Base-by-base conservation (phyloP, 2,113 vertebrate genomes). In the Siniperca chuatsi region DNA sequence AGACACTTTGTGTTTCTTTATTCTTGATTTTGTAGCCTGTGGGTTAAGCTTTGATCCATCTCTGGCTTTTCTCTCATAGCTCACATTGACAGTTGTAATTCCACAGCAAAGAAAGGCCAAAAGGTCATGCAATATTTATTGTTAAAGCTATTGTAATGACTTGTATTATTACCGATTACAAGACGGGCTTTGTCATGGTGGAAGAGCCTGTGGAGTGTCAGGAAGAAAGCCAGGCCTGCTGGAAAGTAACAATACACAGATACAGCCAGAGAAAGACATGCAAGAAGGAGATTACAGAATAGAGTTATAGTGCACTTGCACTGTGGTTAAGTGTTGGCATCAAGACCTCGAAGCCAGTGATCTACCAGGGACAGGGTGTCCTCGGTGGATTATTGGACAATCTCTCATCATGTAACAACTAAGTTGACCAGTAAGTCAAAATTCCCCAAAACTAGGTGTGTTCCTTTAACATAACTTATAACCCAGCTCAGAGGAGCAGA, bases 41-140 rank as follows among this genome's bases (percentile, higher is more conserved):
- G 61, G 52, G 42, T 72, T 75, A 20, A 40, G 21, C 74, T 73
- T 68, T 35, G 55, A 73, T 44, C 75, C 48, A 13, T 64, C 71
- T 70, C 83, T 89, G 90, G 75, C 46, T 89, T 70, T 84, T 55
- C 67, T 88, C 84, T 81, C 42, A n/a, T n/a, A 18, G 62, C 64
- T 21, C 37, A 9, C 48, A 20, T 3, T 29, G 76, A 78, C 71
- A 42, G 61, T 52, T 79, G 15, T 44, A 42, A 23, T 78, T 10
- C 6, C 15, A 33, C 8, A 13, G 73, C 66, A 65, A 50, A 72
- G 52, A 60, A 46, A 70, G 71, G 65, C 55, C 78, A 74, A 65
- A 70, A 4, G 79, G 71, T 87, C 76, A 57, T n/a, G 11, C 46
- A 57, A 23, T 85, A 75, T 84, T 83, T 79, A 66, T 71, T 67